These are phyloP conservation scores for Drosophila busckii DNA, from an alignment of 1,140 invertebrate genomes.

Conservation along the genomic window DNA sequence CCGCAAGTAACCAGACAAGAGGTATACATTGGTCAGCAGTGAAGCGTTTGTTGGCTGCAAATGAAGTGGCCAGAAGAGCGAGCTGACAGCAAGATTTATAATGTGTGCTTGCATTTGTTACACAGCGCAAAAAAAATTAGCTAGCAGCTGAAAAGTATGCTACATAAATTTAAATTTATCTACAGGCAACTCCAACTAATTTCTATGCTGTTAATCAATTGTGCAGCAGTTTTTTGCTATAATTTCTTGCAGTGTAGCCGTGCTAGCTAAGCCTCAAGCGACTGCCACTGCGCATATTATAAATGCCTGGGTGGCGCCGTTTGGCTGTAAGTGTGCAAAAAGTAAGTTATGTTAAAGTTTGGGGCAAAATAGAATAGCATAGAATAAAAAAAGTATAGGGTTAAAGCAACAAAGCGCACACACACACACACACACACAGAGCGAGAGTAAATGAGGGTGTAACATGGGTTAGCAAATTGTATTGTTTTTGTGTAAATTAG, in stretches of 20 bases:
- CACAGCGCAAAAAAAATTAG: slow-evolving; percentile 6
- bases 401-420: slow-evolving; percentile 43
- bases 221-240: too few species aligned
- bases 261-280: too few species aligned
- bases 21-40: neutral
- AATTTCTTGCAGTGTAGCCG: slow-evolving; percentile 15
- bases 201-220: too few species aligned
- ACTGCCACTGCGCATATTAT: too few species aligned
- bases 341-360: too few species aligned
- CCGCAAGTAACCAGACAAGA: neutral
- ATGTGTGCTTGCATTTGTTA: slow-evolving; percentile 51
- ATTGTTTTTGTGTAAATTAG: slow-evolving; percentile 77
- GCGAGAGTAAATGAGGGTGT: slow-evolving; percentile 5
- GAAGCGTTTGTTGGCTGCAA: slow-evolving; percentile 19
- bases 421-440: neutral
- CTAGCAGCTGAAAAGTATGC: neutral
- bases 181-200: neutral
- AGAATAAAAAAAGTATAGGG: too few species aligned
- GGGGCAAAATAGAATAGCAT: too few species aligned
- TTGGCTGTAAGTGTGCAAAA: slow-evolving; percentile 56
- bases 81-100: slow-evolving; percentile 72
- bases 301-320: slow-evolving; percentile 72
- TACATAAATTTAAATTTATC: neutral
- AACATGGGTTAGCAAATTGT: slow-evolving; percentile 73
- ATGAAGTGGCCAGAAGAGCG: slow-evolving; percentile 53